Conservation (phyloP, 1,140 invertebrate genomes). For the Drosophila serrata region DNA sequence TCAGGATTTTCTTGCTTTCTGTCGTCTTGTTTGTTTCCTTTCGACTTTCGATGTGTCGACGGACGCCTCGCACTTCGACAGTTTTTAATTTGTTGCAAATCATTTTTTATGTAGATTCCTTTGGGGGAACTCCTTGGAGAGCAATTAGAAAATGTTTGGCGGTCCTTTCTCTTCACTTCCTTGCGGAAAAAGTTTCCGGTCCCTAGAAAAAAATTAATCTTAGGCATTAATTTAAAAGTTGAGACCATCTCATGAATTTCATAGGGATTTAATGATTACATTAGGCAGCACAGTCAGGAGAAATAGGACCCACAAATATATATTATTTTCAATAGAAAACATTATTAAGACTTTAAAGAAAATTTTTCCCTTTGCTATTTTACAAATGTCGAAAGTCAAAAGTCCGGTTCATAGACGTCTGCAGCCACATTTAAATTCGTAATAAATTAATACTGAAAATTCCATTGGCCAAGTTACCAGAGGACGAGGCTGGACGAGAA, state of each 20-base stretch:
- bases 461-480: conserved; percentile 41
- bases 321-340: conserved; percentile 7
- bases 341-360: not conserved
- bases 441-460: conserved; percentile 49
- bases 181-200: conserved; percentile 24
- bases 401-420: conserved; percentile 19
- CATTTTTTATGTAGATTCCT: conserved; percentile 58
- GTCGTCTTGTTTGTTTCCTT: conserved; percentile 35
- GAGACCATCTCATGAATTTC: conserved; percentile 51
- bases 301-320: conserved; percentile 9
- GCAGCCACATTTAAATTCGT: conserved; percentile 43
- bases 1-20: conserved; percentile 48
- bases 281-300: conserved; percentile 8
- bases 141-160: conserved; percentile 69
- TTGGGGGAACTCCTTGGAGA: conserved; percentile 52
- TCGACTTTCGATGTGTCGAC: conserved; percentile 38
- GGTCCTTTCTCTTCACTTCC: conserved; percentile 8
- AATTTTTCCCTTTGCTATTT: conserved; percentile 1
- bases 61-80: conserved; percentile 43
- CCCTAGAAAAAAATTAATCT: conserved; percentile 60
- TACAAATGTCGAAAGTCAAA: conserved; percentile 29
- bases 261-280: conserved; percentile 56
- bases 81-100: conserved; percentile 67
- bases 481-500: conserved; percentile 4
- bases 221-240: conserved; percentile 65